These are phyloP conservation scores for Pseudomyrmex gracilis DNA, from an alignment of 1,140 invertebrate species.

Conservation along the genomic window DNA sequence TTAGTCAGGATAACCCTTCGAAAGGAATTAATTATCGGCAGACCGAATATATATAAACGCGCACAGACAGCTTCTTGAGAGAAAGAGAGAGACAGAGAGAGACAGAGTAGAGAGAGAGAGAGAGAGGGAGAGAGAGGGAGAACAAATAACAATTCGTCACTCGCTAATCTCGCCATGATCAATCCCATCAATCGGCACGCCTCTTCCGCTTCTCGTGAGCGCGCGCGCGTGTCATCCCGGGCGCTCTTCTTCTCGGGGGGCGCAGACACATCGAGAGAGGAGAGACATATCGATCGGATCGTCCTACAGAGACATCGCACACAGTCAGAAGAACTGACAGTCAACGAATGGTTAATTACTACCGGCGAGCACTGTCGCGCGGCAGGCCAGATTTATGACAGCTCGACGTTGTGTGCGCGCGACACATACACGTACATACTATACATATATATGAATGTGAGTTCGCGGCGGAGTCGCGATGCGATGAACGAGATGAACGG, in stretches of 20 bases:
- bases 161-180: conserved; percentile 53
- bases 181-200: conserved; percentile 53
- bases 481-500: conserved; percentile 48
- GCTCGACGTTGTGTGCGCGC: conserved; percentile 7
- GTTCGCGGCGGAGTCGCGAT: not conserved
- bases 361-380: conserved; percentile 34
- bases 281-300: conserved; percentile 17
- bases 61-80: not conserved
- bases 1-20: conserved; percentile 58
- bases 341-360: conserved; percentile 63
- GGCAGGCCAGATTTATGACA: conserved; percentile 60
- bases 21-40: conserved; percentile 52
- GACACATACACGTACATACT: not conserved
- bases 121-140: not conserved
- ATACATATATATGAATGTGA: not conserved
- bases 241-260: conserved; percentile 33
- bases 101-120: no score
- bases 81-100: not conserved
- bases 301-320: not conserved
- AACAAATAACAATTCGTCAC: conserved; percentile 60
- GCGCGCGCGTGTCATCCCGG: not conserved
- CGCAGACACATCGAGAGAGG: not conserved
- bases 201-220: conserved; percentile 11
- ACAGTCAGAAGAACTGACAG: conserved; percentile 34
- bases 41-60: conserved; percentile 42